phyloP scores from a whole-genome alignment of 64 coral and sea anemone species.

The Astreopora myriophthalma region DNA sequence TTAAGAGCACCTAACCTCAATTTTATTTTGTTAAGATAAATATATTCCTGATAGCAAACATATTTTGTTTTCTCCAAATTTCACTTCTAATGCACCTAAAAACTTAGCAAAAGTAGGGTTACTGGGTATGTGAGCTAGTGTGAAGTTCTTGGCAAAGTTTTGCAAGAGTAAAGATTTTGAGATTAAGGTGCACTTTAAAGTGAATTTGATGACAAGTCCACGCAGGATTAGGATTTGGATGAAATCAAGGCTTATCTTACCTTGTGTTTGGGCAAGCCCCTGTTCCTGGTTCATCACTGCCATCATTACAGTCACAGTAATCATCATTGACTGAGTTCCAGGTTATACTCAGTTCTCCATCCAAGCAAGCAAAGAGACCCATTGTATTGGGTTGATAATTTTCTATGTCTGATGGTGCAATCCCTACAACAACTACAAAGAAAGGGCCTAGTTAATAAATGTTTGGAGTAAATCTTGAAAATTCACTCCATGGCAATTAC shows the following conservation, averaged over 20 bases:
- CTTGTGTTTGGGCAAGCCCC: conserved; percentile 63
- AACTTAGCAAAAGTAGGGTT: too few relatives aligned
- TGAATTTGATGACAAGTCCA: not conserved
- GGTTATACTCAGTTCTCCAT: conserved; percentile 44
- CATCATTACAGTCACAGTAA: conserved; percentile 78
- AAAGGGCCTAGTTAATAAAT: not conserved
- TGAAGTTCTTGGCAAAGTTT: too few relatives aligned
- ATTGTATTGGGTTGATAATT: conserved; percentile 36
- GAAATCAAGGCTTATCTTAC: not conserved
- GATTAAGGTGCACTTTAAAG: too few relatives aligned
- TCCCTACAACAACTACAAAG: conserved; percentile 19
- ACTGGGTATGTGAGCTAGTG: too few relatives aligned
- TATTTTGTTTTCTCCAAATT: too few relatives aligned
- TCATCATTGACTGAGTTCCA: conserved; percentile 73
- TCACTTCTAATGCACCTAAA: too few relatives aligned
- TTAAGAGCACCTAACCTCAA: too few relatives aligned
- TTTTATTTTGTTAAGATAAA: too few relatives aligned
- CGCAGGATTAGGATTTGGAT: not conserved
- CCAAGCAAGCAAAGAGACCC: conserved; percentile 63
- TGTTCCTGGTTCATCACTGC: conserved; percentile 77
- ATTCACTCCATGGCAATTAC: too few relatives aligned
- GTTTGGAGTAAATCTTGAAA: too few relatives aligned
- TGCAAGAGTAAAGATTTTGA: too few relatives aligned
- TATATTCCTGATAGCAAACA: too few relatives aligned
- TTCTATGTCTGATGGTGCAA: conserved; percentile 30